phyloP scores from a whole-genome alignment of 2,888 invertebrate species.

The Vanessa cardui region DNA sequence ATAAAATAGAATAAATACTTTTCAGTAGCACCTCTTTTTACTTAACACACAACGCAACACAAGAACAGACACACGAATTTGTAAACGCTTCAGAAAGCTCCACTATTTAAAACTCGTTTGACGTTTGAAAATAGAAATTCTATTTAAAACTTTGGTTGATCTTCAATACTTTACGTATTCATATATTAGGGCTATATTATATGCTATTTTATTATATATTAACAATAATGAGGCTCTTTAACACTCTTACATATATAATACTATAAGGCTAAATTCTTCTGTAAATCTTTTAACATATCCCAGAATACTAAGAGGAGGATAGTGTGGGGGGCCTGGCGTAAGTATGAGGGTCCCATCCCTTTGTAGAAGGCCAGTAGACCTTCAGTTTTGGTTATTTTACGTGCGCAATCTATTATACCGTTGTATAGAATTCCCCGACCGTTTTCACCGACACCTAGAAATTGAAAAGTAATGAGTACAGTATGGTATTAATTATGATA shows the following conservation, averaged over 20 bases:
- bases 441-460: conserved; percentile 84
- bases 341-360: conserved; percentile 93
- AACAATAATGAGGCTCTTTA: too few species aligned
- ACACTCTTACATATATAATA: not conserved
- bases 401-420: conserved; percentile 89
- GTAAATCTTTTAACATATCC: conserved; percentile 86
- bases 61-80: too few species aligned
- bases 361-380: conserved; percentile 94
- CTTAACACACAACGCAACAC: too few species aligned
- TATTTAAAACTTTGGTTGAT: too few species aligned
- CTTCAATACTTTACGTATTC: too few species aligned
- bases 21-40: too few species aligned
- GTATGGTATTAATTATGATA: not conserved
- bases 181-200: too few species aligned
- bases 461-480: not conserved
- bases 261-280: conserved; percentile 52
- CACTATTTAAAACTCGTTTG: too few species aligned
- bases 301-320: conserved; percentile 94
- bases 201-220: too few species aligned
- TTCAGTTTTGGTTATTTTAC: conserved; percentile 89
- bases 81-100: too few species aligned
- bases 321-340: conserved; percentile 96
- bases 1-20: too few species aligned
- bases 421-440: conserved; percentile 87
- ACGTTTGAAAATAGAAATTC: too few species aligned